phyloP scores from a whole-genome alignment of 2,888 invertebrate species.

The Meiosimyza decipiens region DNA sequence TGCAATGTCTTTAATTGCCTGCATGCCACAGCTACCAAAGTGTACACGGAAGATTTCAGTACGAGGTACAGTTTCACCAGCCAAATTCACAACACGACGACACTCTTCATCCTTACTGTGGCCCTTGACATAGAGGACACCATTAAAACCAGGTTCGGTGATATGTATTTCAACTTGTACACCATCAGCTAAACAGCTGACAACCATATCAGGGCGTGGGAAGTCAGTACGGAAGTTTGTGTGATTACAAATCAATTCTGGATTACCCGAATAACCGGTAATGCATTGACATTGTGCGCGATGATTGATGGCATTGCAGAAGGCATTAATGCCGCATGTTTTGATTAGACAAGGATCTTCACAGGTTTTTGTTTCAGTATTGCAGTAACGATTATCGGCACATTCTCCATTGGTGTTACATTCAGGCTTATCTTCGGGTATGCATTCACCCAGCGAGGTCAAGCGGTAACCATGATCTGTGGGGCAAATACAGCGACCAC shows the following conservation, averaged over 20 bases:
- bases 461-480: slow-evolving; percentile 75
- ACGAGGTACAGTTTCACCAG: slow-evolving; percentile 74
- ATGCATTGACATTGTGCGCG: slow-evolving; percentile 82
- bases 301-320: slow-evolving; percentile 82
- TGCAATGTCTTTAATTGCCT: slow-evolving; percentile 91
- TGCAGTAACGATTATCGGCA: slow-evolving; percentile 80
- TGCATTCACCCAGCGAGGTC: slow-evolving; percentile 73
- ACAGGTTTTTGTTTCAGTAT: slow-evolving; percentile 76
- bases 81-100: slow-evolving; percentile 81
- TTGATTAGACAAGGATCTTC: slow-evolving; percentile 82
- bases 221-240: slow-evolving; percentile 79
- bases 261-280: slow-evolving; percentile 80
- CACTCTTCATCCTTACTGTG: slow-evolving; percentile 94
- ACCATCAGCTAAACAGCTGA: slow-evolving; percentile 91
- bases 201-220: slow-evolving; percentile 86
- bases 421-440: slow-evolving; percentile 68
- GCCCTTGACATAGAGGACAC: slow-evolving; percentile 92
- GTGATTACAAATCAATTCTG: slow-evolving; percentile 76
- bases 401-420: slow-evolving; percentile 82
- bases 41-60: slow-evolving; percentile 87
- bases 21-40: slow-evolving; percentile 91
- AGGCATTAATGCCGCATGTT: slow-evolving; percentile 78
- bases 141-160: slow-evolving; percentile 81
- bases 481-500: slow-evolving; percentile 81
- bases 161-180: slow-evolving; percentile 87